Percentiles rank a stretch among this genome's conserved stretches.
phyloP scores from a whole-genome alignment of 2,888 invertebrate species.

The Aleiodes testaceus region DNA sequence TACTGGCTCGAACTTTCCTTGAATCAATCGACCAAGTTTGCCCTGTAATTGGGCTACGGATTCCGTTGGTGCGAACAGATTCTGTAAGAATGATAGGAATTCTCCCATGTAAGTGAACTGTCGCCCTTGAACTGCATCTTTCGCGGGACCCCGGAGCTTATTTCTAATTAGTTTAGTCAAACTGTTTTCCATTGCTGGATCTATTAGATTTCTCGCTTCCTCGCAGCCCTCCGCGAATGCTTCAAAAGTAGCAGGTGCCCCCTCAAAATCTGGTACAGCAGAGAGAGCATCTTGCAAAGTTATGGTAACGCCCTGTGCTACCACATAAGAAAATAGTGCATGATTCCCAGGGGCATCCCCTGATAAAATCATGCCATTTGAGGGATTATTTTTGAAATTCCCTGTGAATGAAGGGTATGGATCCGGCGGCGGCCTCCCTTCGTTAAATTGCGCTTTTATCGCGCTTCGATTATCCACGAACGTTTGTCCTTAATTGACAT shows the following conservation, averaged over 20 bases:
- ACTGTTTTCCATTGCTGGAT: not conserved
- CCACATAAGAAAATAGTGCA: not conserved
- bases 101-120: not conserved
- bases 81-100: not conserved
- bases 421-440: too few relatives aligned
- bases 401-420: too few relatives aligned
- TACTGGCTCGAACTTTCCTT: not conserved
- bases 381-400: too few relatives aligned
- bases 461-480: too few relatives aligned
- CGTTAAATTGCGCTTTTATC: too few relatives aligned
- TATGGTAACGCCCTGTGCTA: not conserved
- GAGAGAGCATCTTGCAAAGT: not conserved
- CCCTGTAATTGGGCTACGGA: constrained; percentile 21
- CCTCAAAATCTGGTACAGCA: constrained; percentile 4
- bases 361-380: too few relatives aligned
- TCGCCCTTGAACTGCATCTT: not conserved
- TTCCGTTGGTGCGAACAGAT: constrained; percentile 14
- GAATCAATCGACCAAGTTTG: constrained; percentile 3
- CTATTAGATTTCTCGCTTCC: constrained; percentile 6
- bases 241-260: not conserved
- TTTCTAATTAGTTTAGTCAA: not conserved
- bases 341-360: too few relatives aligned
- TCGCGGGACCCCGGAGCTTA: constrained; percentile 4
- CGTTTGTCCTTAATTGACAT: too few relatives aligned
- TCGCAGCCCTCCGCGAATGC: constrained; percentile 14